Evolutionary conservation across 2,797 vertebrate species (phyloP), one percentile per base, ranked within the genome.

Genomic region (Argentina silus): DNA sequence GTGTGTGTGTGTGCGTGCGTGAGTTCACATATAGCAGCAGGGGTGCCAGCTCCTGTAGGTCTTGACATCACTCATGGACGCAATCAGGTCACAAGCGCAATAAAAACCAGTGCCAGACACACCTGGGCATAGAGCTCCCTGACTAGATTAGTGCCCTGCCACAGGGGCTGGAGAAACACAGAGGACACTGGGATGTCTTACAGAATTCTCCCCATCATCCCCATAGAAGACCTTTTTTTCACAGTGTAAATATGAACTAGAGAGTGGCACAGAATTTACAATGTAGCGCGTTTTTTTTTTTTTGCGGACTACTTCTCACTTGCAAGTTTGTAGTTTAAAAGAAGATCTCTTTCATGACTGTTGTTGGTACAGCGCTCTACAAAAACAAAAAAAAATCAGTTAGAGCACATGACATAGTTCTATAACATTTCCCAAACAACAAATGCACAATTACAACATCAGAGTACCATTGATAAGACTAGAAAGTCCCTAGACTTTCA

Each of bases 21-120:
- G 55, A 44, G 17, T n/a, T 85, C 77, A 11, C 15, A 47, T 84
- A 74, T 4, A 2, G 7, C 81, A 84, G 87, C 87, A 76, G 72
- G 47, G 45, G 62, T 77, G 84, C 87, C 87, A 80, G 77, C 78
- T 89, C 88, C 51, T 71, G 83, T 88, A 84, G 83, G 85, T 77
- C 81, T 47, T 50, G 78, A 84, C 85, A 88, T 90, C 82, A 78
- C 85, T 91, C 85, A 86, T 1, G 27, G 27, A 19, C 74, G 74
- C 81, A 74, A 80, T 84, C 76, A 79, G 83, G 85, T 81, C 80
- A 27, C 79, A 70, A 72, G 85, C 80, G 81, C 86, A 89, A 85
- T 86, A 91, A 82, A n/a, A 19, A 47, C 71, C 80, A n/a, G 69
- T 63, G 77, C 83, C 85, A 73, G 75, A 70, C 75, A 81, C 85